These are phyloP conservation scores for Paedocypris micromegethes DNA, from an alignment of 2,797 vertebrate species.

Conservation along the genomic window DNA sequence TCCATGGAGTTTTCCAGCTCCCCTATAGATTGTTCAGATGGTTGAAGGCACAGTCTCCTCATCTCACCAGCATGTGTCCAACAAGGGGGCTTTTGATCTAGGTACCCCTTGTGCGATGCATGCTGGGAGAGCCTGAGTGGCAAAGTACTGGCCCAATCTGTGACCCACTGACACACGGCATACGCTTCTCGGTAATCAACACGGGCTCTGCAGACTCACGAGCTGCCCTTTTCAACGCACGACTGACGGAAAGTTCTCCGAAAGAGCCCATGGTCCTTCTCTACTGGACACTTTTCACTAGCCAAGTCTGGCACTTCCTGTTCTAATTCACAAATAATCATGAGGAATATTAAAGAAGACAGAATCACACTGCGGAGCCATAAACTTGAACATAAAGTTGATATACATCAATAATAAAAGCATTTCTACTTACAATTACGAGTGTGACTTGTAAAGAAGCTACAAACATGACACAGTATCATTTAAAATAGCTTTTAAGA, in stretches of 20 bases:
- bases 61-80: constrained; percentile 27
- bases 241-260: constrained; percentile 33
- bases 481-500: no score
- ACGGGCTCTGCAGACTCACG: constrained; percentile 28
- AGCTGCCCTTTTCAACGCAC: constrained; percentile 42
- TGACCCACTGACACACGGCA: constrained; percentile 45
- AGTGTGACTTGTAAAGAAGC: no score
- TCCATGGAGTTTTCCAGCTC: neutral
- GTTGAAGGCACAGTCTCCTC: constrained; percentile 27
- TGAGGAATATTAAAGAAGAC: no score
- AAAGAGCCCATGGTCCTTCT: constrained; percentile 22
- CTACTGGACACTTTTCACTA: constrained; percentile 30
- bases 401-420: no score
- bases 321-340: neutral
- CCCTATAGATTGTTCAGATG: constrained; percentile 36
- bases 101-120: constrained; percentile 32
- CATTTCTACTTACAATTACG: no score
- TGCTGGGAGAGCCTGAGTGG: constrained; percentile 37
- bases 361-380: no score
- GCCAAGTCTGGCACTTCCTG: constrained; percentile 31
- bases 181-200: constrained; percentile 27
- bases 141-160: constrained; percentile 45
- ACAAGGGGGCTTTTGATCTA: constrained; percentile 46
- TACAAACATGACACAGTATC: no score
- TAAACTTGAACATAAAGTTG: no score